These are phyloP conservation scores for Heteronetta atricapilla DNA, from an alignment of 2,113 vertebrate species.

Conservation along the genomic window DNA sequence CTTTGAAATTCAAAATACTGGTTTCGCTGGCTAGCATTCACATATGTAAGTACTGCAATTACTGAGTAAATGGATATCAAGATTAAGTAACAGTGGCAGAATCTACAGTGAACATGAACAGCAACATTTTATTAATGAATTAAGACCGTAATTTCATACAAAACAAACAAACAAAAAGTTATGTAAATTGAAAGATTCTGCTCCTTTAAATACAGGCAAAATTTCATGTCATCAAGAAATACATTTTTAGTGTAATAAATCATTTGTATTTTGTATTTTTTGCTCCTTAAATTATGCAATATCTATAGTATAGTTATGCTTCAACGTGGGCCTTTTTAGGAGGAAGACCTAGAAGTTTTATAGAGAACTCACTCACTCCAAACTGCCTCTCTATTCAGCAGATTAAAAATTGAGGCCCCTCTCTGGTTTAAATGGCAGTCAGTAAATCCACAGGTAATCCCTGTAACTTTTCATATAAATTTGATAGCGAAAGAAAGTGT, in stretches of 20 bases:
- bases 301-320: background rate
- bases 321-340: background rate
- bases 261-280: background rate
- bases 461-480: conserved; percentile 61
- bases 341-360: background rate
- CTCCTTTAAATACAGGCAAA: background rate
- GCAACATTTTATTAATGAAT: conserved; percentile 1
- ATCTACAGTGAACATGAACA: background rate
- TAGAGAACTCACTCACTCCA: background rate
- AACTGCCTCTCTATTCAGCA: background rate
- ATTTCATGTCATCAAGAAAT: background rate
- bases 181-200: background rate
- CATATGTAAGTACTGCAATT: background rate
- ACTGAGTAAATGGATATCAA: background rate
- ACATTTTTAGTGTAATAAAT: background rate
- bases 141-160: conserved; percentile 4
- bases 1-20: conserved; percentile 16
- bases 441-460: conserved; percentile 63
- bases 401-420: conserved; percentile 20
- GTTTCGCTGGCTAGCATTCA: background rate
- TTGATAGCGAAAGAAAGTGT: conserved; percentile 53
- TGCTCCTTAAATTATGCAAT: background rate
- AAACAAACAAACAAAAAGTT: background rate
- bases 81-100: background rate
- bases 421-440: conserved; percentile 39